Evolutionary conservation across 2,113 vertebrate genomes (phyloP), one percentile per base, ranked within the genome.

Genomic region (Lucifuga dentata): DNA sequence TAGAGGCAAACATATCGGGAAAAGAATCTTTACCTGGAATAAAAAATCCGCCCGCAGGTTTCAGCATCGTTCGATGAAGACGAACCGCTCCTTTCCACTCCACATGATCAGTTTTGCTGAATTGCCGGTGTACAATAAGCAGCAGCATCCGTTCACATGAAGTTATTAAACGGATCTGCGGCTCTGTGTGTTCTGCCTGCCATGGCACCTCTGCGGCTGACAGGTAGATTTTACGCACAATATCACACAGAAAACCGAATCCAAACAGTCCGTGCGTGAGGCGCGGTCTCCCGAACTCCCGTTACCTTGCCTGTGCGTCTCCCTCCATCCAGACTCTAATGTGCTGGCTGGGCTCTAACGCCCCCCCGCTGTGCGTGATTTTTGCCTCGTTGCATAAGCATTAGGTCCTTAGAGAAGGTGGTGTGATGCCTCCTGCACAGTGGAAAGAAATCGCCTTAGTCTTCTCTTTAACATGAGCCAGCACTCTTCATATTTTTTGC

Each of bases 181-280:
- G 73, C 45, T 8, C 62, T 49, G 56, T 11, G 76, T 20, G 15
- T 49, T 56, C 46, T 64, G 55, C 16, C 49, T 35, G 68, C 68
- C 58, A 73, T 80, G 75, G 64, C 78, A 70, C 78, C 61, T 68
- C 71, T 52, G 78, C 76, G 73, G 76, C 63, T 46, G 83, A 63
- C 76, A 58, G 75, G 77, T 81, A 41, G 67, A 73, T 85, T 29
- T 91, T 87, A 88, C 87, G 85, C 86, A 76, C 86, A 66, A 70
- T 36, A 12, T 85, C 68, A 51, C 66, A 15, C 43, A 51, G 81
- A 73, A 46, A 77, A 45, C 83, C 5, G 20, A 66, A 68, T 79
- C 81, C 73, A 63, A 65, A 76, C 59, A 59, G 72, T 70, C 59
- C 53, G 11, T 71, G 70, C 3, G 58, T 4, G 82, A 56, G 59